Base-by-base conservation (phyloP, 2,113 vertebrate genomes). In the Phaetusa simplex region DNA sequence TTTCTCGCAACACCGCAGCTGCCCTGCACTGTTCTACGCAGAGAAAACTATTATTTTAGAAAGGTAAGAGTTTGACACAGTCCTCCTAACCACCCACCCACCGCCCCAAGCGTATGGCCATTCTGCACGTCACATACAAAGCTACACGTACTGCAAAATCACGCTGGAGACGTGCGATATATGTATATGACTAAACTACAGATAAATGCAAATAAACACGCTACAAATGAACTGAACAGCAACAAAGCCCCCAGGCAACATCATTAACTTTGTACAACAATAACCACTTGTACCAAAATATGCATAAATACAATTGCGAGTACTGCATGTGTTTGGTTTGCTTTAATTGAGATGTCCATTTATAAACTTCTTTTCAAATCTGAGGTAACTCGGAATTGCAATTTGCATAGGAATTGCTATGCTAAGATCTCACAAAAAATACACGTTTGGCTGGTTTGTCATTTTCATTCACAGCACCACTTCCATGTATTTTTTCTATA, bases 21-120 rank as follows among this genome's bases (percentile, higher is more conserved):
- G 2, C 23, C 3, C 0, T 2, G 36, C 38, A 14, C 49, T n/a
- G 26, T 7, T 24, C 56, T 3, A 42, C 1, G 24, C 42, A 58
- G 42, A 80, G 62, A 38, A 47, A 42, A 38, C 12, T 7, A 8
- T 15, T 21, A 4, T 3, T 62, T 29, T 14, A 72, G 53, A 30
- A 71, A 29, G 23, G 64, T n/a, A 22, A 47, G 52, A 42, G 40
- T 21, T n/a, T 59, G 58, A 53, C 34, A 2, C 12, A 14, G 4
- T 38, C 49, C 32, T 32, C 36, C 76, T 32, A 43, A 24, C 11
- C 36, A 30, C 8, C 32, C 42, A 5, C 6, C 23, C 40, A 32
- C 6, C 2, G 0, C 40, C 29, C 1, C 40, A 19, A 27, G 67
- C 55, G 53, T 3, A 56, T 17, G 66, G 20, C 47, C 67, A 12